Base-by-base conservation (phyloP, 2,113 vertebrate species). In the Malaclemys terrapin region DNA sequence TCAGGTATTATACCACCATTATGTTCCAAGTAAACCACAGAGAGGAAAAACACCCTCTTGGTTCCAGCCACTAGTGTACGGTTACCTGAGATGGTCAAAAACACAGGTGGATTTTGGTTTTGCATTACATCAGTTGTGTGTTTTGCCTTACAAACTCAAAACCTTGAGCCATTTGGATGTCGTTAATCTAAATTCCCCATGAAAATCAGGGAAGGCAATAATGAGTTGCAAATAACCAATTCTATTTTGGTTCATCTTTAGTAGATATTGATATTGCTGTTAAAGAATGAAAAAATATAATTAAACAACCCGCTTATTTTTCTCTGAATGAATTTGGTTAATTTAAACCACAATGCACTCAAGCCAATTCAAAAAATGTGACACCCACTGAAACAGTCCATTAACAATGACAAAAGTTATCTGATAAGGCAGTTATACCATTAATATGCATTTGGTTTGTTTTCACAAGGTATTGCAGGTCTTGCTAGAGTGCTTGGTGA, bases 391-490 rank as follows among this genome's bases (percentile, higher is more conserved):
- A 69, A 94, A 92, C 80, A 95, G 90, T 5, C 54, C 65, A 93
- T 95, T 96, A 86, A 88, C 90, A 82, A 35, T 80, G 89, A 92
- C 82, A 93, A 54, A 88, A 95, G 93, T 85, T 92, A 92, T 92
- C 93, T 88, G 91, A 87, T 96, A 95, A 95, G 82, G 69, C 79
- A 97, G 92, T 93, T 84, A 87, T 47, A 94, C 78, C 75, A 85
- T 82, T 96, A 95, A 94, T 91, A 96, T 91, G 59, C 82, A 96
- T 95, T 96, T 96, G 87, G 89, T 89, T 97, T 98, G 88, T 96
- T 97, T 98, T 91, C 89, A 97, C 38, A 90, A 80, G 47, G 95
- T 95, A 96, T 93, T 20, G 17, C 42, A 94, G 93, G 52, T 94
- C 93, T 96, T 95, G 78, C 65, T 88, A 94, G 88, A 97, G 76